Percentiles rank a stretch among this genome's conserved stretches.
phyloP scores from a whole-genome alignment of 30 jellyfish, hydroid and myxozoan species.

The Aurelia sp. region DNA sequence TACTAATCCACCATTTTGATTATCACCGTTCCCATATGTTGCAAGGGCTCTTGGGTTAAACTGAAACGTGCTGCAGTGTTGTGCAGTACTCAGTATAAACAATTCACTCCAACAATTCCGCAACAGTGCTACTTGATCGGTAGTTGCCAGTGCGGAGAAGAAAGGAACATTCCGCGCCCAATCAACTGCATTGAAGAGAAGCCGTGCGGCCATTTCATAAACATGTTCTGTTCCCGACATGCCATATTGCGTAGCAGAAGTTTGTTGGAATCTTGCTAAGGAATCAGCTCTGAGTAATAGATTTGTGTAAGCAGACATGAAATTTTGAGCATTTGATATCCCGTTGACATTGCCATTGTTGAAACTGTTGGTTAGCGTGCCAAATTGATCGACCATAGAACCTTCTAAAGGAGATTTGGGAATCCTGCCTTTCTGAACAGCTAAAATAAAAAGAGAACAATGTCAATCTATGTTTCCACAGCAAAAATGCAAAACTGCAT shows the following conservation, averaged over 20 bases:
- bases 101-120: constrained; percentile 98
- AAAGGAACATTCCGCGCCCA: constrained; percentile 99
- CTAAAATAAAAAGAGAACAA: constrained; percentile 38
- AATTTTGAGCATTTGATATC: constrained; percentile 68
- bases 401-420: constrained; percentile 98
- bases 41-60: constrained; percentile 86
- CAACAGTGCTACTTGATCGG: constrained; percentile 93
- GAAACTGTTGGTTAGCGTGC: constrained; percentile 56
- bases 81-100: constrained; percentile 92
- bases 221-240: constrained; percentile 78
- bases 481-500: too few species aligned
- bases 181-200: constrained; percentile 84
- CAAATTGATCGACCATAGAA: constrained; percentile 83
- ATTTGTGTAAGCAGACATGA: constrained; percentile 91
- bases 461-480: neutral
- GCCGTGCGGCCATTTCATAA: constrained; percentile 85
- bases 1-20: constrained; percentile 20
- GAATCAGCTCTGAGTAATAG: constrained; percentile 90
- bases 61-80: constrained; percentile 88
- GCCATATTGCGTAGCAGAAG: constrained; percentile 71
- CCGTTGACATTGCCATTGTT: constrained; percentile 67
- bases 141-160: constrained; percentile 94
- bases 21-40: constrained; percentile 61
- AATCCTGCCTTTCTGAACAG: constrained; percentile 96
- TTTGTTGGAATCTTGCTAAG: constrained; percentile 79